Conservation (phyloP, 1,140 invertebrate species). For the Homalodisca vitripennis region DNA sequence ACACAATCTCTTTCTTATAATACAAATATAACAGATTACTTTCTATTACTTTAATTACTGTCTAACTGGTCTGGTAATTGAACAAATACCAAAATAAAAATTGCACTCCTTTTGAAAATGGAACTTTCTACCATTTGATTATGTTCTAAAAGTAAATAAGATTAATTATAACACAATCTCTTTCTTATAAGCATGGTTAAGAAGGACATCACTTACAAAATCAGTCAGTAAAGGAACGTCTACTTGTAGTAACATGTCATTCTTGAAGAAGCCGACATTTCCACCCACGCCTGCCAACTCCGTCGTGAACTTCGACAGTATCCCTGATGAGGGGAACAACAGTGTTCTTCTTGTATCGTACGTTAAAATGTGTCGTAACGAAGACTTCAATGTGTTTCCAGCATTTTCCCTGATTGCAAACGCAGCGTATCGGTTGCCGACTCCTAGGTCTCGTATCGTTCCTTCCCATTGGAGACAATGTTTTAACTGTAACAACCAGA, state of each 20-base stretch:
- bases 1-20: too few relatives aligned
- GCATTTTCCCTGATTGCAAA: conserved; percentile 81
- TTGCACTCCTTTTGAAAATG: too few relatives aligned
- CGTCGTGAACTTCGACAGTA: conserved; percentile 63
- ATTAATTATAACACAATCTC: too few relatives aligned
- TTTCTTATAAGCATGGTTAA: too few relatives aligned
- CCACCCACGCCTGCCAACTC: conserved; percentile 88
- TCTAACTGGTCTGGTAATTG: too few relatives aligned
- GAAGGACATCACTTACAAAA: conserved; percentile 56
- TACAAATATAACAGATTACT: too few relatives aligned
- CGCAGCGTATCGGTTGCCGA: conserved; percentile 60
- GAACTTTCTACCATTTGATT: too few relatives aligned
- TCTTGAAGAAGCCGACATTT: conserved; percentile 81
- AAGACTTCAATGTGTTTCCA: conserved; percentile 83
- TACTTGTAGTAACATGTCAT: conserved; percentile 74
- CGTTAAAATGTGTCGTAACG: conserved; percentile 71
- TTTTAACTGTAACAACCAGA: conserved; percentile 53
- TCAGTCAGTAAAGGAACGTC: conserved; percentile 64
- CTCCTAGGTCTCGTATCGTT: conserved; percentile 70
- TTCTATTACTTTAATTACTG: too few relatives aligned
- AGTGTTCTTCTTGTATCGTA: conserved; percentile 75
- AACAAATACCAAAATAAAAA: too few relatives aligned
- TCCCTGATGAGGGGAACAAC: conserved; percentile 73
- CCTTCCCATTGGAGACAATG: conserved; percentile 86
- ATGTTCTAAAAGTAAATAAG: too few relatives aligned